These are phyloP conservation scores for Cuniculus paca DNA, from an alignment of 2,797 vertebrate species.

Conservation along the genomic window DNA sequence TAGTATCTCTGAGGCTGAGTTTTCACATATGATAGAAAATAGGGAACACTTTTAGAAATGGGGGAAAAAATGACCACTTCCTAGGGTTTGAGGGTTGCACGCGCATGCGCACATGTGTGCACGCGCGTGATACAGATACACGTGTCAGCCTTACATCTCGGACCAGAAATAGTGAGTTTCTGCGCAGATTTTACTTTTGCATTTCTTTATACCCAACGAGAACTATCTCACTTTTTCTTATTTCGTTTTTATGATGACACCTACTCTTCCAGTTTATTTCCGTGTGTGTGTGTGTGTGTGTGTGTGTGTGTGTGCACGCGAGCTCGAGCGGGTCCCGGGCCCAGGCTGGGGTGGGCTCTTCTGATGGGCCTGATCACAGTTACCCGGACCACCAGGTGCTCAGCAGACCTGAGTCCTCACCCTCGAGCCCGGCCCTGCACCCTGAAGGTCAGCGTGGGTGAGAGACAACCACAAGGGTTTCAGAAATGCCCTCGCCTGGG, in stretches of 20 bases:
- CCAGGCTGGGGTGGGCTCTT: background rate
- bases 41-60: background rate
- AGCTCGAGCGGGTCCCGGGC: too few species aligned
- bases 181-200: background rate
- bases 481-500: background rate
- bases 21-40: background rate
- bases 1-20: conserved; percentile 1
- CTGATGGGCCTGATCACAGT: conserved; percentile 18
- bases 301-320: too few species aligned
- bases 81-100: background rate
- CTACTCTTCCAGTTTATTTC: conserved; percentile 86
- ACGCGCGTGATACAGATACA: background rate
- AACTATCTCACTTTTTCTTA: conserved; percentile 86
- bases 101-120: background rate
- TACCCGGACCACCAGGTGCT: background rate
- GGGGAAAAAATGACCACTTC: background rate
- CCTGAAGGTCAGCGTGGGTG: background rate
- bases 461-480: conserved; percentile 25
- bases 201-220: conserved; percentile 77
- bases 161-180: background rate
- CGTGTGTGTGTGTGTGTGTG: background rate
- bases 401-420: background rate
- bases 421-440: background rate
- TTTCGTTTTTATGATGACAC: conserved; percentile 75
- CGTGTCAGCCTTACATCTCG: background rate